Conservation (phyloP, 1,140 invertebrate genomes). For the Heliconius melpomene region DNA sequence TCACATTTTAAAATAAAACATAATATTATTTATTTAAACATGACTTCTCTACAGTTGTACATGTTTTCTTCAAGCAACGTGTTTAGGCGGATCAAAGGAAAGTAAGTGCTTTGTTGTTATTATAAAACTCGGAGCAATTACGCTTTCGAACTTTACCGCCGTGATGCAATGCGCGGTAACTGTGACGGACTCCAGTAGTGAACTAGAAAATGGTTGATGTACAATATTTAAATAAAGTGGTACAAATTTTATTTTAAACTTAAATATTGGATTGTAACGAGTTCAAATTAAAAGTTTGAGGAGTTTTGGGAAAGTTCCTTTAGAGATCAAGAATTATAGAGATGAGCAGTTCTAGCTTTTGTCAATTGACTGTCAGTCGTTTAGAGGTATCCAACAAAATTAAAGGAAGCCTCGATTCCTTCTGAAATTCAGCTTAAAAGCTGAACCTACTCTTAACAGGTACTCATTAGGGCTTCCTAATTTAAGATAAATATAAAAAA, state of each 20-base stretch:
- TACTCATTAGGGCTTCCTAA: too few species aligned
- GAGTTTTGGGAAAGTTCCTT: too few species aligned
- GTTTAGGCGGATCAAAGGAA: slow-evolving; percentile 55
- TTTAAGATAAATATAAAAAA: too few species aligned
- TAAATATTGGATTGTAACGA: neutral
- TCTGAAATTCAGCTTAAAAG: too few species aligned
- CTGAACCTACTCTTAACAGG: too few species aligned
- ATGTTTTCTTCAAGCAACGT: slow-evolving; percentile 43
- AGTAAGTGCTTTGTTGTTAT: slow-evolving; percentile 58
- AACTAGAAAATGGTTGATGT: slow-evolving; percentile 27
- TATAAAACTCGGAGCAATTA: slow-evolving; percentile 59
- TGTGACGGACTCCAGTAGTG: slow-evolving; percentile 53
- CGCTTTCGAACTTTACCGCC: slow-evolving; percentile 61
- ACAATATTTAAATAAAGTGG: neutral
- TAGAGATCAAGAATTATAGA: too few species aligned
- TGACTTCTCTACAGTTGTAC: slow-evolving; percentile 39
- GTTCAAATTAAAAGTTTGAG: too few species aligned
- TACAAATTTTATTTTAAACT: neutral
- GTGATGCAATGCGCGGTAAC: slow-evolving; percentile 62
- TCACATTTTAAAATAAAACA: neutral
- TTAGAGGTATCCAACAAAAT: too few species aligned
- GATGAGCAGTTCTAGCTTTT: too few species aligned
- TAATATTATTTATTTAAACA: neutral
- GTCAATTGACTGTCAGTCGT: too few species aligned
- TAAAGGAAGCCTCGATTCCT: too few species aligned